A percentile compares a stretch with the other conserved stretches of the same genome.
These are phyloP conservation scores for Adelphocoris suturalis DNA, from an alignment of 2,888 invertebrate species.

Conservation along the genomic window DNA sequence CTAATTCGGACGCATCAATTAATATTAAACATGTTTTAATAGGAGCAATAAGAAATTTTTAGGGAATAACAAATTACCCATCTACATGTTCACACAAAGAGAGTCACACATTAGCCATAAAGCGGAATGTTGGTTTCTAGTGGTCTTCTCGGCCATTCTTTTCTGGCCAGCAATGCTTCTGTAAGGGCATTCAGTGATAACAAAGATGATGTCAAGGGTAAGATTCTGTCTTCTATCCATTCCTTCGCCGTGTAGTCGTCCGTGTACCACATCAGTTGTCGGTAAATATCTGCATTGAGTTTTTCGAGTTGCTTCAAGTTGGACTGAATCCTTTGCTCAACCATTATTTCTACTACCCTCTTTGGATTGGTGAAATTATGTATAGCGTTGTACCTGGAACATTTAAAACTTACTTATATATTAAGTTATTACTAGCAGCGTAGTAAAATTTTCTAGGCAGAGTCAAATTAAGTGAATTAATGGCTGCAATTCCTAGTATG, in stretches of 20 bases:
- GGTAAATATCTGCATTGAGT: slow-evolving; percentile 76
- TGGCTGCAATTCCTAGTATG: too few relatives aligned
- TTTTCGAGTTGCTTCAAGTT: slow-evolving; percentile 75
- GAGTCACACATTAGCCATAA: neutral
- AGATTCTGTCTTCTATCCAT: slow-evolving; percentile 79
- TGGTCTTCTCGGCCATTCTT: slow-evolving; percentile 78
- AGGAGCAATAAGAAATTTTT: too few relatives aligned
- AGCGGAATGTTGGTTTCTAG: slow-evolving; percentile 65
- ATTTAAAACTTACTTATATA: neutral
- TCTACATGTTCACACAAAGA: too few relatives aligned
- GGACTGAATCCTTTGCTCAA: slow-evolving; percentile 71
- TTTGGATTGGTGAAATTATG: slow-evolving; percentile 79
- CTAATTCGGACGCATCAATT: too few relatives aligned
- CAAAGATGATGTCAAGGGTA: slow-evolving; percentile 77
- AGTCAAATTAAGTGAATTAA: too few relatives aligned
- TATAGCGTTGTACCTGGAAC: slow-evolving; percentile 78
- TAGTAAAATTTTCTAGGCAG: too few relatives aligned
- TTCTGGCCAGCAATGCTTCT: slow-evolving; percentile 76
- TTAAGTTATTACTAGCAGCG: too few relatives aligned
- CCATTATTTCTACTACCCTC: slow-evolving; percentile 78
- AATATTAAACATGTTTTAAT: too few relatives aligned
- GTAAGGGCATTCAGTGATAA: slow-evolving; percentile 75
- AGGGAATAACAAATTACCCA: too few relatives aligned
- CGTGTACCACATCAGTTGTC: slow-evolving; percentile 77
- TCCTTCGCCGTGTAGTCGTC: slow-evolving; percentile 78